Base-by-base conservation (phyloP, 2,113 vertebrate genomes). In the Sciurus niger region DNA sequence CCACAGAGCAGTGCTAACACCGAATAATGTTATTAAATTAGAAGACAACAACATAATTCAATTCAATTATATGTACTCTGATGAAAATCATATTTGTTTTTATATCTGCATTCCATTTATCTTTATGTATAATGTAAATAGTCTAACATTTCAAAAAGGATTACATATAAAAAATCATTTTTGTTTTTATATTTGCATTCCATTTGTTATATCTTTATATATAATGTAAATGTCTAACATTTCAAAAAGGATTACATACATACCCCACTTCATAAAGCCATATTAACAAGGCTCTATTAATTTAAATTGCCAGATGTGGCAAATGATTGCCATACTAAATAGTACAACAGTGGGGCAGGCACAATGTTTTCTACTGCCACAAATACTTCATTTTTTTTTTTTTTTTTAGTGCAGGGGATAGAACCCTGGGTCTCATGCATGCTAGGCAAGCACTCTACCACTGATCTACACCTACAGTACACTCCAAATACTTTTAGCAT, bases 261-360 rank as follows among this genome's bases (percentile, higher is more conserved):
- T 68, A 83, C 0, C 24, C 22, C 4, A 63, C 58, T 65, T 86
- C 65, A 84, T 37, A 85, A 53, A 96, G 58, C 53, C 74, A 18
- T 94, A 43, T 40, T 83, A 55, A 34, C 7, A 79, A 87, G 82
- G 25, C 79, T 93, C 4, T 76, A 87, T 94, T 85, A 63, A 86
- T 85, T 85, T 80, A 86, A 89, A 89, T 43, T 74, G 68, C 63
- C 67, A 88, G 8, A 34, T 25, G 58, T 68, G 51, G 14, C 37
- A 43, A 85, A 16, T 43, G 46, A 28, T 60, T 84, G 74, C 28
- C 4, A 2, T 53, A n/a, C 53, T 58, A 90, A 32, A 92, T 13
- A 83, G 9, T 63, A 63, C 60, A 28, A 11, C 60, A 25, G 60
- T 30, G 46, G 73, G 30, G 40, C 30, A 78, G 16, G 17, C 43